Evolutionary conservation across 1,140 invertebrate genomes (phyloP).

Genomic region (Tyrophagus putrescentiae): DNA sequence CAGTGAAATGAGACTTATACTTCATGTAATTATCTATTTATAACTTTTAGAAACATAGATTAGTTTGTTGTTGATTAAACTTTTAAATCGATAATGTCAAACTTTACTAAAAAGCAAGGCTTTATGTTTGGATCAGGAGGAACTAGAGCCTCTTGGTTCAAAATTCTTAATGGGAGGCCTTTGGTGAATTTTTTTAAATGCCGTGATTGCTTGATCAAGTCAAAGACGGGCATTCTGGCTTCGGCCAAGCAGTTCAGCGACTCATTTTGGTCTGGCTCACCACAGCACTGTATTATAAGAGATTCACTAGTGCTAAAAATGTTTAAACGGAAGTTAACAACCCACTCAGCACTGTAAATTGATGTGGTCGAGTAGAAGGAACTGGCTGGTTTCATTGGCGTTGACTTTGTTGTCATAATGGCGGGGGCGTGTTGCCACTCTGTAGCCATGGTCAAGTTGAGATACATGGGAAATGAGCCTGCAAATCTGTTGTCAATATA

Average conservation of each 20-base stretch:
- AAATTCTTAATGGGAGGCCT: not conserved
- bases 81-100: constrained; percentile 5
- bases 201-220: not conserved
- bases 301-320: not conserved
- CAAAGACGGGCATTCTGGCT: not conserved
- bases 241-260: not conserved
- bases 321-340: not conserved
- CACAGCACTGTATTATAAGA: not conserved
- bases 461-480: not conserved
- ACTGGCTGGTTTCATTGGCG: not conserved
- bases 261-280: not conserved
- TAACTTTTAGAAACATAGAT: no score
- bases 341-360: not conserved
- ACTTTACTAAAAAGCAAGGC: not conserved
- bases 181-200: constrained; percentile 8
- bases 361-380: not conserved
- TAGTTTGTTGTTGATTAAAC: not conserved
- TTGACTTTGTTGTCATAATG: not conserved
- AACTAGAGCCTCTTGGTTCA: not conserved
- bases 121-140: not conserved
- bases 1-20: no score
- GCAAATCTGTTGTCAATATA: not conserved
- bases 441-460: not conserved
- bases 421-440: not conserved
- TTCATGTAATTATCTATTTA: no score